These are phyloP conservation scores for Drepana falcataria DNA, from an alignment of 2,888 invertebrate genomes.

Conservation along the genomic window DNA sequence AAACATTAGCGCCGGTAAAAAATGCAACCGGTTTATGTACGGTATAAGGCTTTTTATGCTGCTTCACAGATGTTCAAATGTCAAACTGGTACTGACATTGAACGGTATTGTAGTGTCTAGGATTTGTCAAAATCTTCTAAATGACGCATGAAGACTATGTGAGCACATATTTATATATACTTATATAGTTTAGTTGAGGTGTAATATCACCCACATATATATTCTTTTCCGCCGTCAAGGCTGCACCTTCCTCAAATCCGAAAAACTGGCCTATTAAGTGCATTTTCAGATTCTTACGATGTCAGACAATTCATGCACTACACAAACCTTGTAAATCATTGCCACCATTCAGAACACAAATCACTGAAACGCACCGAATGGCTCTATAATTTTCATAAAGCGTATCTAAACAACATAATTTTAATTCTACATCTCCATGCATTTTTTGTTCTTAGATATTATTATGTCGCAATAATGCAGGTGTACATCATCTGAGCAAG, in stretches of 20 bases:
- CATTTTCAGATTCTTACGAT: not conserved
- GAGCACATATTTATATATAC: too few relatives aligned
- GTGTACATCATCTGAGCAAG: conserved; percentile 1
- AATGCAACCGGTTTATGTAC: not conserved
- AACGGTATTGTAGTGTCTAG: not conserved
- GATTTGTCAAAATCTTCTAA: not conserved
- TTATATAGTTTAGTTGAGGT: too few relatives aligned
- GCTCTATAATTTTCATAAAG: not conserved
- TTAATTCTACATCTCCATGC: not conserved
- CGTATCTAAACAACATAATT: not conserved
- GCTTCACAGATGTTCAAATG: not conserved
- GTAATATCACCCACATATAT: too few relatives aligned
- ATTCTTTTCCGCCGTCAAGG: too few relatives aligned
- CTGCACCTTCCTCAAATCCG: too few relatives aligned
- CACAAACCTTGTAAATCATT: not conserved
- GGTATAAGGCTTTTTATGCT: conserved; percentile 1
- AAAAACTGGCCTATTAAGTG: too few relatives aligned
- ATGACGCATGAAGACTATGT: too few relatives aligned
- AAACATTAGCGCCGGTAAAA: conserved; percentile 1
- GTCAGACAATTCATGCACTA: not conserved
- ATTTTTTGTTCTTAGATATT: not conserved
- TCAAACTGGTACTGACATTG: not conserved
- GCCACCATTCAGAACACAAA: not conserved
- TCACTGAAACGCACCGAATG: not conserved
- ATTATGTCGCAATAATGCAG: not conserved